Evolutionary conservation across 1,140 invertebrate genomes (phyloP).

Genomic region (Cecropterus lyciades): DNA sequence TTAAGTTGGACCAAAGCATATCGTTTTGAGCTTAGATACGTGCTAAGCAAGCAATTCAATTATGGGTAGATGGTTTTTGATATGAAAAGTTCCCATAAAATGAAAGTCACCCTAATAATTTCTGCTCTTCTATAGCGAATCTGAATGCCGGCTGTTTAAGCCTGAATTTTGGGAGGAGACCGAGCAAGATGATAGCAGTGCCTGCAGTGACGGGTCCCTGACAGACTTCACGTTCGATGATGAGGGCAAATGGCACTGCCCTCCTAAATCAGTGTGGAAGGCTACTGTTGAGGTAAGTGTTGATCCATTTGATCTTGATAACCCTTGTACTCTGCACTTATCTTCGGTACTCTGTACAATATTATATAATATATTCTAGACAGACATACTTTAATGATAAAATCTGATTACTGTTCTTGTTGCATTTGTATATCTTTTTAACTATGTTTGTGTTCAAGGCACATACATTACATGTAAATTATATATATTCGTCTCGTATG

Average conservation of each 20-base stretch:
- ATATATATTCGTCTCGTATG: too few species aligned
- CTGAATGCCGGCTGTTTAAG: constrained; percentile 61
- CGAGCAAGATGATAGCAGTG: constrained; percentile 74
- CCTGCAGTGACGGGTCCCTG: constrained; percentile 72
- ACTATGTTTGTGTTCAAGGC: too few species aligned
- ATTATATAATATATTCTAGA: too few species aligned
- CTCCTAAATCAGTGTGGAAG: constrained; percentile 93
- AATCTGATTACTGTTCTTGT: too few species aligned
- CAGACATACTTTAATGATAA: too few species aligned
- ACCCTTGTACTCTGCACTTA: too few species aligned
- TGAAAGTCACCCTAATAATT: background rate
- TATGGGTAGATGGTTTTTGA: too few species aligned
- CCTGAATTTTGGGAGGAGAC: constrained; percentile 63
- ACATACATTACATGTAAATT: too few species aligned
- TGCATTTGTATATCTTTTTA: too few species aligned
- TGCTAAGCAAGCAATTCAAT: too few species aligned
- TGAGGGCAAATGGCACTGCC: constrained; percentile 89
- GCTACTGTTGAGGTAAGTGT: constrained; percentile 88
- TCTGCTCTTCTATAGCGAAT: constrained; percentile 48
- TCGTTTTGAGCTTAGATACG: too few species aligned
- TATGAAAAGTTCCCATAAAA: background rate
- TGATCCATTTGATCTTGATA: background rate
- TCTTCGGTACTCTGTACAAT: background rate
- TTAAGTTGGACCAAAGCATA: too few species aligned
- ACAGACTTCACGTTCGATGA: constrained; percentile 78